These are phyloP conservation scores for Eupithecia abbreviata DNA, from an alignment of 2,888 invertebrate species.

Conservation along the genomic window DNA sequence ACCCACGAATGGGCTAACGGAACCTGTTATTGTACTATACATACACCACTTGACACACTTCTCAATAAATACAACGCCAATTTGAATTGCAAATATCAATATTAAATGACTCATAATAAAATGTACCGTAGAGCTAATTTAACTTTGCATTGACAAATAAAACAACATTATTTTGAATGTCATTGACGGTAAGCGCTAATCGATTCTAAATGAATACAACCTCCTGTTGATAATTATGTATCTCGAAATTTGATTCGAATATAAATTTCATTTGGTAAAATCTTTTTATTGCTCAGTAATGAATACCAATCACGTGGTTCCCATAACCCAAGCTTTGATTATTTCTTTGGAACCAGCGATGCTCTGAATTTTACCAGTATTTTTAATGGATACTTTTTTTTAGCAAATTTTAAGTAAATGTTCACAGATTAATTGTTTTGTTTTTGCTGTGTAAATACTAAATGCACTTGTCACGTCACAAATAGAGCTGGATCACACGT, in stretches of 20 bases:
- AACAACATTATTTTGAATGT: not conserved
- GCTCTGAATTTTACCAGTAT: not conserved
- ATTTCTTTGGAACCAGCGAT: not conserved
- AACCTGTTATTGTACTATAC: conserved; percentile 28
- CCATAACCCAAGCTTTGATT: not conserved
- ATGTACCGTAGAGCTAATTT: conserved; percentile 5
- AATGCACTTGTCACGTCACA: conserved; percentile 78
- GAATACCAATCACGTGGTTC: not conserved
- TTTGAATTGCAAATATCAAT: conserved; percentile 30
- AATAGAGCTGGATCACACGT: conserved; percentile 83
- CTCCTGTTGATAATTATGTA: not conserved
- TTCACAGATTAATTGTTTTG: conserved; percentile 67
- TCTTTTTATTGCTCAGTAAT: not conserved
- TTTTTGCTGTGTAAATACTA: conserved; percentile 82
- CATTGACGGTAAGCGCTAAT: not conserved
- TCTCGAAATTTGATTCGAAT: not conserved
- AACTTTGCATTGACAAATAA: not conserved
- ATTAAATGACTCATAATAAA: conserved; percentile 26
- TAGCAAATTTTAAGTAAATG: conserved; percentile 49
- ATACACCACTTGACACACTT: conserved; percentile 33
- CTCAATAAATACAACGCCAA: conserved; percentile 27
- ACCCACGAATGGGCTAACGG: conserved; percentile 24
- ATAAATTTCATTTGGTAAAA: not conserved
- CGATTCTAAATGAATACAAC: not conserved
- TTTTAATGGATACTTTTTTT: not conserved